Evolutionary conservation across 2,113 vertebrate genomes (phyloP).

Genomic region (Phalacrocorax carbo): DNA sequence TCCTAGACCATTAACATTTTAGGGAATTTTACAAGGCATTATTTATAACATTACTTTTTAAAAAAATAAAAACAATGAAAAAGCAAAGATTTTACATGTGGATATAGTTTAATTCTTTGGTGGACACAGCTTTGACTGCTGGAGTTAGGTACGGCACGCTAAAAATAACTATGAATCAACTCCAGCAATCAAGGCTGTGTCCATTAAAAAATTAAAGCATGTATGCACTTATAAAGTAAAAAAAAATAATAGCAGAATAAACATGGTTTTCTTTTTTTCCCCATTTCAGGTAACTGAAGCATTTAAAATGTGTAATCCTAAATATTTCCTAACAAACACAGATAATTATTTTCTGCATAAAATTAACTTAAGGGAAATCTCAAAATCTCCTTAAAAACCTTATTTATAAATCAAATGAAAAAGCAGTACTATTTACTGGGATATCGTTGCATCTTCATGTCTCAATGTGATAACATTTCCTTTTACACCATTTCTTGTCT

Average conservation of each 20-base stretch:
- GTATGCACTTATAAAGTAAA: not conserved
- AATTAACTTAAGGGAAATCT: not conserved
- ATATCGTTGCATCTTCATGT: not conserved
- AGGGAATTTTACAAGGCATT: not conserved
- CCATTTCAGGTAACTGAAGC: not conserved
- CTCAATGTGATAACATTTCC: not conserved
- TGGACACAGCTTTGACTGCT: not conserved
- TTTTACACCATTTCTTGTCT: not conserved
- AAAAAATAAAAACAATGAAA: not conserved
- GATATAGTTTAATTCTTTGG: not conserved
- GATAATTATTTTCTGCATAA: not conserved
- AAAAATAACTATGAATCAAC: not conserved
- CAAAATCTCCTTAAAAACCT: not conserved
- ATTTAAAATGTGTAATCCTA: not conserved
- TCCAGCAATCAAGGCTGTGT: not conserved
- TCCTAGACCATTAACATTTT: not conserved
- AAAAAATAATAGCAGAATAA: not conserved
- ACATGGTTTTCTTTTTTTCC: accelerated
- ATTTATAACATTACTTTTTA: not conserved
- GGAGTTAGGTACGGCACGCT: not conserved
- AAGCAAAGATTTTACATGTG: not conserved
- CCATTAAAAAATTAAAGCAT: not conserved
- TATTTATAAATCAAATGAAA: not conserved
- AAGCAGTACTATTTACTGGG: not conserved
- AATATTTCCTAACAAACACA: not conserved